phyloP scores from a whole-genome alignment of 2,888 invertebrate species.

The Ceriagrion tenellum region DNA sequence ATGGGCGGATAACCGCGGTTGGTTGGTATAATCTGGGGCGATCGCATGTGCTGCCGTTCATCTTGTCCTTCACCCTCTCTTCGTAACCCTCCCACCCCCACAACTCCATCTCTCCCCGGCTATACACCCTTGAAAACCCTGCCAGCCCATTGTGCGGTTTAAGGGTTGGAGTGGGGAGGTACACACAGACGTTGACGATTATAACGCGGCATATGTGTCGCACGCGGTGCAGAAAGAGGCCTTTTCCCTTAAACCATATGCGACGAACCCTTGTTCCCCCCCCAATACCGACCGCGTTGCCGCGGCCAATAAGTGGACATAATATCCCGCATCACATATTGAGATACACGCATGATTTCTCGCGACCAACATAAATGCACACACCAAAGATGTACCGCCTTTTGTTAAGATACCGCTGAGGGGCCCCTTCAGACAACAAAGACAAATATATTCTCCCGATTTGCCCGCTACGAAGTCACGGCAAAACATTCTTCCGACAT shows the following conservation, averaged over 20 bases:
- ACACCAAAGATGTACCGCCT: not conserved
- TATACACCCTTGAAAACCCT: constrained; percentile 35
- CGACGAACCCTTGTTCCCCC: not conserved
- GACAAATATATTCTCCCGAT: not conserved
- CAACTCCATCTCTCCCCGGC: not conserved
- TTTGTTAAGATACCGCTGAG: not conserved
- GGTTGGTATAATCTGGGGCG: constrained; percentile 60
- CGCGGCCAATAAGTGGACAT: constrained; percentile 1
- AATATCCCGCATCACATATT: constrained; percentile 28
- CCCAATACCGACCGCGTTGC: not conserved
- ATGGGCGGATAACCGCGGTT: constrained; percentile 64
- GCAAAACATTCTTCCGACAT: not conserved
- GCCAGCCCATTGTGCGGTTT: constrained; percentile 54
- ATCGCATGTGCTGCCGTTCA: constrained; percentile 43
- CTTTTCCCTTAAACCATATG: not conserved
- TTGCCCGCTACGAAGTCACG: not conserved
- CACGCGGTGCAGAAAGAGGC: not conserved
- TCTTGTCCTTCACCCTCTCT: not conserved
- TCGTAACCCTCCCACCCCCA: not conserved
- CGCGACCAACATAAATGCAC: not conserved
- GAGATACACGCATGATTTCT: constrained; percentile 36
- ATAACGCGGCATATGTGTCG: constrained; percentile 65
- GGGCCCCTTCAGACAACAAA: not conserved
- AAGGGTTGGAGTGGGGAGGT: constrained; percentile 44
- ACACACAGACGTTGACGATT: constrained; percentile 39